Evolutionary conservation across 1,140 invertebrate species (phyloP), one percentile per base, ranked within the genome.

Genomic region (Prorops nasuta): DNA sequence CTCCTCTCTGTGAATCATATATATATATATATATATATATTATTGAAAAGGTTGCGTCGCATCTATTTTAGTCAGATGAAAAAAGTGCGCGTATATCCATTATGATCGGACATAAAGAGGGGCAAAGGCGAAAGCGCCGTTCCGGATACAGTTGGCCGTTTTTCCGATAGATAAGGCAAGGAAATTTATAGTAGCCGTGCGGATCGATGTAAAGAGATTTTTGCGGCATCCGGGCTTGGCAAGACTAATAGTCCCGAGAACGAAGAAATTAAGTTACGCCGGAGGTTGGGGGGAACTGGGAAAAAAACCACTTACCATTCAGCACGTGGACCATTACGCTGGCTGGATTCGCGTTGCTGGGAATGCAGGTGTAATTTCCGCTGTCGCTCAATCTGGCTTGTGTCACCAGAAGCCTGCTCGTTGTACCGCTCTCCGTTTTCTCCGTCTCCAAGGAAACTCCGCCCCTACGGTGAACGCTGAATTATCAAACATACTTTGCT

Each of bases 401-500:
- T 9, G 90, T 93, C 53, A 96, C 85, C 67, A 93, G 83, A 51
- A 96, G 81, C 67, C 91, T 91, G 74, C 90, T 93, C 35, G 91
- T 92, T 28, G 91, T 94, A 10, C 90, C 90, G 6, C 84, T 82
- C 60, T 91, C 90, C 3, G 90, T 92, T 78, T 93, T 93, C 76
- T 94, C 92, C 1, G 92, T 94, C 76, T 94, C 91, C 59, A 96
- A 80, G 66, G 88, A 91, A 66, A 96, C 91, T 9, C 91, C 91
- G 40, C 87, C 87, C 56, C 76, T 78, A 59, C 64, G 67, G 64
- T 71, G 73, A 74, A 71, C 63, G 67, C 69, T 76, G 69, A 66
- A 74, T 76, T 76, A 73, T 72, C 64, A 72, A 69, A 67, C 53
- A 72, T 66, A 68, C 64, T 67, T 69, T 67, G 51, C 50, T 51